These are phyloP conservation scores for Actias luna DNA, from an alignment of 2,888 invertebrate genomes.

Conservation along the genomic window DNA sequence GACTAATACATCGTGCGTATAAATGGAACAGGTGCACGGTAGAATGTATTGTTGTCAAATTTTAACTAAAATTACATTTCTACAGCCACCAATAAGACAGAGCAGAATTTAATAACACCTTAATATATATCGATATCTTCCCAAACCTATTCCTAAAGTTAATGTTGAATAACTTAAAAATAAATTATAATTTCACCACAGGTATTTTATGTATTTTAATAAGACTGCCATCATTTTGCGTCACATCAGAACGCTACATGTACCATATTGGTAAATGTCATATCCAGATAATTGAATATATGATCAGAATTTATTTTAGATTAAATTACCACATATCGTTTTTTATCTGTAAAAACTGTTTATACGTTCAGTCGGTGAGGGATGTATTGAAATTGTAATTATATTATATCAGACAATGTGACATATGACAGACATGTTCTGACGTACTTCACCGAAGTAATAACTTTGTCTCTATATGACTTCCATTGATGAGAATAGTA, in stretches of 20 bases:
- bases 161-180: neutral
- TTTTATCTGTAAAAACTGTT: slow-evolving; percentile 34
- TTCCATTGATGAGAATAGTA: neutral
- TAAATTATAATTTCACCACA: neutral
- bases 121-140: neutral
- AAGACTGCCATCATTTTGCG: neutral
- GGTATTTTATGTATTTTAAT: neutral
- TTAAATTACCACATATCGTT: slow-evolving; percentile 39
- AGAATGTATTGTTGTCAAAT: too few relatives aligned
- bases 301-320: slow-evolving; percentile 34
- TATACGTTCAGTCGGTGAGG: slow-evolving; percentile 3
- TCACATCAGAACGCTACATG: neutral
- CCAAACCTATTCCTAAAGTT: too few relatives aligned
- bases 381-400: slow-evolving; percentile 34
- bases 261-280: neutral
- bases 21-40: too few relatives aligned
- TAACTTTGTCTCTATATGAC: slow-evolving; percentile 1
- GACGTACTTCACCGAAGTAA: slow-evolving; percentile 9
- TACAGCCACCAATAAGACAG: neutral
- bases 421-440: slow-evolving; percentile 21
- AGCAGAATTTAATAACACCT: neutral
- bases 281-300: slow-evolving; percentile 1
- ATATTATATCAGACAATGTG: slow-evolving; percentile 25
- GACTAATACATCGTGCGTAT: neutral
- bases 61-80: neutral